Conservation (phyloP, 2,113 vertebrate genomes). For the Kryptolebias marmoratus region DNA sequence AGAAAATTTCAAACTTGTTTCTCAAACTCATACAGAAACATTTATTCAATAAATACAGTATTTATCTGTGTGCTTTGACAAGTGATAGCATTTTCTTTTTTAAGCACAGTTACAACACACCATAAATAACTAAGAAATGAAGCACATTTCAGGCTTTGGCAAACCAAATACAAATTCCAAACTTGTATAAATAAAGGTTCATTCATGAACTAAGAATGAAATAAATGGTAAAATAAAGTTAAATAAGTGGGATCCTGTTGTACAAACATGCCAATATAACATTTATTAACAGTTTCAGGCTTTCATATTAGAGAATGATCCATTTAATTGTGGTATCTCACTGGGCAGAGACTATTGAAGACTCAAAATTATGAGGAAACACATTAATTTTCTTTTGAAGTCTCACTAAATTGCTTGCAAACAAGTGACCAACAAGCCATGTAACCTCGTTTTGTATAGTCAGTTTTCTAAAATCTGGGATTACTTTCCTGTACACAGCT, state of each 20-base stretch:
- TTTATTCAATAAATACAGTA: constrained; percentile 97
- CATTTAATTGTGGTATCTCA: too few species aligned
- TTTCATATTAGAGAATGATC: too few species aligned
- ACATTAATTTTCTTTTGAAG: too few species aligned
- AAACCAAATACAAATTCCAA: constrained; percentile 62
- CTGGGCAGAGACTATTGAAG: too few species aligned
- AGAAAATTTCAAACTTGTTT: constrained; percentile 89
- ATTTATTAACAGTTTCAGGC: constrained; percentile 8
- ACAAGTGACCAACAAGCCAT: too few species aligned
- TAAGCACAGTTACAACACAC: constrained; percentile 90
- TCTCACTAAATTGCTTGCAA: too few species aligned
- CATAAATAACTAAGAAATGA: constrained; percentile 94
- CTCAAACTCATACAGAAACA: constrained; percentile 87
- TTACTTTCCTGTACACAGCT: too few species aligned
- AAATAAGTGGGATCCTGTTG: constrained; percentile 25
- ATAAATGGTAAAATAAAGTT: constrained; percentile 15
- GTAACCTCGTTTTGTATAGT: too few species aligned
- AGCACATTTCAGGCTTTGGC: constrained; percentile 88
- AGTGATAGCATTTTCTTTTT: constrained; percentile 82
- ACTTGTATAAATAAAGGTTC: constrained; percentile 75
- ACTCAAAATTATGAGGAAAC: too few species aligned
- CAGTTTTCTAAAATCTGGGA: too few species aligned
- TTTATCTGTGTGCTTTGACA: constrained; percentile 91
- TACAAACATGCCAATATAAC: constrained; percentile 38
- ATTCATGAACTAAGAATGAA: constrained; percentile 43